A percentile compares a stretch with the other conserved stretches of the same genome.
phyloP scores from a whole-genome alignment of 64 coral and sea anemone species.

The Montipora cactus region DNA sequence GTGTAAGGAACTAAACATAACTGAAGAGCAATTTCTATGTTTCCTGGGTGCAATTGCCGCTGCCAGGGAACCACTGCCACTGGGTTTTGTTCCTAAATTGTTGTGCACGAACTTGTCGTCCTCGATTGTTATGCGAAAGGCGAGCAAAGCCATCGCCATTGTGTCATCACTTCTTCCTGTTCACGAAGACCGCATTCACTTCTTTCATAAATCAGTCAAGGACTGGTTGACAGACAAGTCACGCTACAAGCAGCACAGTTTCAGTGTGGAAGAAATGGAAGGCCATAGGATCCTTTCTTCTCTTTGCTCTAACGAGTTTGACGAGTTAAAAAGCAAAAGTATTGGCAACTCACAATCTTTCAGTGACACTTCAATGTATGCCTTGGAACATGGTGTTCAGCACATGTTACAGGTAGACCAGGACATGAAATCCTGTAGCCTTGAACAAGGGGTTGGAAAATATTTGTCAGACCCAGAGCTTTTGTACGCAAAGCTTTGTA shows the following conservation, averaged over 20 bases:
- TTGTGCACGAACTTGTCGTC: not conserved
- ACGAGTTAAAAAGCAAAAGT: not conserved
- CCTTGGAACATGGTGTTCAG: not conserved
- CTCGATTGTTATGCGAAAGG: not conserved
- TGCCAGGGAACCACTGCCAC: not conserved
- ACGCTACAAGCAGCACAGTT: not conserved
- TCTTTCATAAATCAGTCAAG: constrained; percentile 32
- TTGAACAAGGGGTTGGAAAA: not conserved
- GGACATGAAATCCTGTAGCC: not conserved
- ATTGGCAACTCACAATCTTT: not conserved
- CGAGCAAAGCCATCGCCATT: not conserved
- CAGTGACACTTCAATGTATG: constrained; percentile 1
- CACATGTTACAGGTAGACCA: not conserved
- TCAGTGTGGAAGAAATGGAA: not conserved
- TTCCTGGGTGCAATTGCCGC: not conserved
- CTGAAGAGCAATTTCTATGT: not conserved
- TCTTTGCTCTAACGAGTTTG: not conserved
- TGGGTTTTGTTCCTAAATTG: constrained; percentile 3
- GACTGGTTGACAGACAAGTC: constrained; percentile 10
- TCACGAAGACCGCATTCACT: not conserved
- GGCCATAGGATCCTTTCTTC: constrained; percentile 14
- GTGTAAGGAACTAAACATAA: not conserved
- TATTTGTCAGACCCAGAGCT: constrained; percentile 2
- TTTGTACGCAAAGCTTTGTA: constrained; percentile 3
- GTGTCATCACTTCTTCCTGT: constrained; percentile 4